Conservation (phyloP, 1,140 invertebrate genomes). For the Drosophila arizonae region DNA sequence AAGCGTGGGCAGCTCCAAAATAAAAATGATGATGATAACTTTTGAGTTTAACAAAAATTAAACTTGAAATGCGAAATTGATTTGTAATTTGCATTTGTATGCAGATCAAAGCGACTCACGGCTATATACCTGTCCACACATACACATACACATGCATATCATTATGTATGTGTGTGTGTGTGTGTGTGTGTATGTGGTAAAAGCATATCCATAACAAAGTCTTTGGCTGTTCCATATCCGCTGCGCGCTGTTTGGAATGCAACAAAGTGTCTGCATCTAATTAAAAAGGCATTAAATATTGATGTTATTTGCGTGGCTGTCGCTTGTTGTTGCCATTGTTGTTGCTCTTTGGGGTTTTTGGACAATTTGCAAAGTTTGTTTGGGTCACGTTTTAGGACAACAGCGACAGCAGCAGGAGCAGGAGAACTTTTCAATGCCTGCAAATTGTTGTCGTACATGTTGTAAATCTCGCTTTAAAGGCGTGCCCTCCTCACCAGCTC, state of each 20-base stretch:
- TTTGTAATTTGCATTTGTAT: constrained; percentile 81
- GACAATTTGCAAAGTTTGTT: constrained; percentile 72
- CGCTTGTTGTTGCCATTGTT: constrained; percentile 24
- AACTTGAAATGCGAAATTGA: constrained; percentile 76
- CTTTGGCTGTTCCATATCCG: constrained; percentile 9
- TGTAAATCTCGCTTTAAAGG: constrained; percentile 76
- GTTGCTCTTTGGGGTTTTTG: constrained; percentile 43
- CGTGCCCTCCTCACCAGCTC: constrained; percentile 36
- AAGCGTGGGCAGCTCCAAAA: constrained; percentile 39
- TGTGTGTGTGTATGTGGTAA: not conserved
- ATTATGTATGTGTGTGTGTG: not conserved
- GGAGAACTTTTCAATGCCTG: constrained; percentile 54
- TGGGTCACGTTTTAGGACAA: constrained; percentile 71
- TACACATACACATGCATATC: constrained; percentile 11
- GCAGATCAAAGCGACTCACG: constrained; percentile 66
- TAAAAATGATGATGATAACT: constrained; percentile 57
- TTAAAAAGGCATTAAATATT: constrained; percentile 76
- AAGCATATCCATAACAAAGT: constrained; percentile 18
- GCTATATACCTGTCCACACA: constrained; percentile 10
- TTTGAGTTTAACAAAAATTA: constrained; percentile 72
- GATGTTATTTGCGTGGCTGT: constrained; percentile 24
- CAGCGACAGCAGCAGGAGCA: constrained; percentile 17
- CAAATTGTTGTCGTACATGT: constrained; percentile 75
- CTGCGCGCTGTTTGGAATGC: constrained; percentile 60
- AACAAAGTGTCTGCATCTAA: constrained; percentile 73